Conservation (phyloP, 2,113 vertebrate genomes). For the Pteronura brasiliensis region DNA sequence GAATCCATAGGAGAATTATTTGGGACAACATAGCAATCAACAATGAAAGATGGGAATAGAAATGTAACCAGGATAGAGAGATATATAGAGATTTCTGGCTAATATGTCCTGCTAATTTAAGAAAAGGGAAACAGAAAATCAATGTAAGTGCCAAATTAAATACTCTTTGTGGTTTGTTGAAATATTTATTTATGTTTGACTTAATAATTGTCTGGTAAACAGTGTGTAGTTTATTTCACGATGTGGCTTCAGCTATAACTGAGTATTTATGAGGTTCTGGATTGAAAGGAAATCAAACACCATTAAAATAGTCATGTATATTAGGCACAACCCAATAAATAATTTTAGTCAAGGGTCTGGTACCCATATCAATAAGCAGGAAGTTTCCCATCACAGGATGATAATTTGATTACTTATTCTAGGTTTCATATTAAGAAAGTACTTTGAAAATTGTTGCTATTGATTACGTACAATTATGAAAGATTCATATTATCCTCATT, state of each 20-base stretch:
- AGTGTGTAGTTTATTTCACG: background rate
- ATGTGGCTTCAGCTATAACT: background rate
- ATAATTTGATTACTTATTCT: conserved; percentile 49
- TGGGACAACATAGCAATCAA: background rate
- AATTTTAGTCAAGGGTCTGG: conserved; percentile 22
- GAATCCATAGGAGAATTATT: background rate
- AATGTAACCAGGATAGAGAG: background rate
- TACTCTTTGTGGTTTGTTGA: background rate
- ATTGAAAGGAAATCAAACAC: conserved; percentile 53
- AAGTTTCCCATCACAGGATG: background rate
- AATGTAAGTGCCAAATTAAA: conserved; percentile 43
- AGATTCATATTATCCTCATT: background rate
- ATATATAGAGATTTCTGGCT: background rate
- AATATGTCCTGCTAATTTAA: background rate
- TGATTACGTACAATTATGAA: conserved; percentile 38
- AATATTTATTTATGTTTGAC: background rate
- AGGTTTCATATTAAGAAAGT: conserved; percentile 45
- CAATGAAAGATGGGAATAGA: background rate
- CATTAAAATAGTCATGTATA: conserved; percentile 29
- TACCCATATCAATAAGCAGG: conserved; percentile 29
- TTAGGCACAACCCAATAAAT: background rate
- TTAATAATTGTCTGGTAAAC: conserved; percentile 20
- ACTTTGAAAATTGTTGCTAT: conserved; percentile 54
- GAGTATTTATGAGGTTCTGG: background rate
- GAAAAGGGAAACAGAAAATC: conserved; percentile 34